Conservation (phyloP, 1,140 invertebrate species). For the Sinella curviseta region DNA sequence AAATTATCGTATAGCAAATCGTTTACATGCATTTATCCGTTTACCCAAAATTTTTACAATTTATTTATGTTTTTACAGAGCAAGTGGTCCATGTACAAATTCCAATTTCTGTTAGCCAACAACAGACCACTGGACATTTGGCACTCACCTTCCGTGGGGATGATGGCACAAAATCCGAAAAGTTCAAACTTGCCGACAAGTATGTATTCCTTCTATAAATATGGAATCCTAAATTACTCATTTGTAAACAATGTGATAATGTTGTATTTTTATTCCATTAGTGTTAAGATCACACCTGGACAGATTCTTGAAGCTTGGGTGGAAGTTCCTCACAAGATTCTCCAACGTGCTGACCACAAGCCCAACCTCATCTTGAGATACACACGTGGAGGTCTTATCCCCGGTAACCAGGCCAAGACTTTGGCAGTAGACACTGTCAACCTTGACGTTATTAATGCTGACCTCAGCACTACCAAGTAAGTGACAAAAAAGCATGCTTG, state of each 20-base stretch:
- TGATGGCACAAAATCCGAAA: conserved; percentile 24
- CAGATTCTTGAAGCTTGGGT: too few relatives aligned
- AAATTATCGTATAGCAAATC: too few relatives aligned
- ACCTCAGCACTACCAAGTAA: conserved; percentile 35
- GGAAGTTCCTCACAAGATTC: too few relatives aligned
- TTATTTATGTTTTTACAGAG: too few relatives aligned
- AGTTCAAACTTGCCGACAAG: conserved; percentile 29
- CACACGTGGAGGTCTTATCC: conserved; percentile 41
- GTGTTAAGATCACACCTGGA: too few relatives aligned
- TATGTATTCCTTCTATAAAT: too few relatives aligned
- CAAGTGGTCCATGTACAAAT: conserved; percentile 35
- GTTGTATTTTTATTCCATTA: too few relatives aligned
- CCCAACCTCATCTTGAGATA: conserved; percentile 30
- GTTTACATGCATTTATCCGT: too few relatives aligned
- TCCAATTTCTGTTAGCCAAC: conserved; percentile 28
- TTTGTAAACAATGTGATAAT: too few relatives aligned
- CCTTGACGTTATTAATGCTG: conserved; percentile 30
- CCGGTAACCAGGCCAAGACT: conserved; percentile 24
- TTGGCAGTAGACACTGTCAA: conserved; percentile 29
- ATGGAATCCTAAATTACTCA: too few relatives aligned
- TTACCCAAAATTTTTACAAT: too few relatives aligned
- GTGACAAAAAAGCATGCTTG: too few relatives aligned
- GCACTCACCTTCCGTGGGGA: conserved; percentile 15
- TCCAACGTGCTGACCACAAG: conserved; percentile 28
- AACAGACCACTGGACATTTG: conserved; percentile 24